Conservation (phyloP, 2,113 vertebrate genomes). For the Ondatra zibethicus region DNA sequence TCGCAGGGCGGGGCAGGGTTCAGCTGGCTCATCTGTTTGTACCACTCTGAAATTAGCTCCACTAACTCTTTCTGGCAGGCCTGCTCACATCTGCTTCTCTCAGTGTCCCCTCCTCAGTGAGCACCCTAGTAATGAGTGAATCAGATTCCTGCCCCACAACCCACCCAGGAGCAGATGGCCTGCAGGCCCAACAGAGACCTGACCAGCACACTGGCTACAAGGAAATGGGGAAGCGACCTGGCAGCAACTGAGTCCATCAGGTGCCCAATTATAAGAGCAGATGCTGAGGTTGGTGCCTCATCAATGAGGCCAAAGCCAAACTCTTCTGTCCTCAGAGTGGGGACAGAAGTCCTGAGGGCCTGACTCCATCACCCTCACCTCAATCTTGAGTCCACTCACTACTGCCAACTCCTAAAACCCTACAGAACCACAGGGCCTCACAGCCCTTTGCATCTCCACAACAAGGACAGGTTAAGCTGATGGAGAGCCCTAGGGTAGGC, state of each 20-base stretch:
- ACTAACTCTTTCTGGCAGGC: no score
- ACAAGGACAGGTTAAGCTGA: not conserved
- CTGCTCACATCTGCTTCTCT: not conserved
- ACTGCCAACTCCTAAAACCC: not conserved
- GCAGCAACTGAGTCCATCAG: not conserved
- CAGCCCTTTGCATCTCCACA: not conserved
- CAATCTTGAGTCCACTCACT: not conserved
- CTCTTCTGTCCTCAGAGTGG: not conserved
- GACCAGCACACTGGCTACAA: accelerated
- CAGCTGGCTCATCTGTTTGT: not conserved
- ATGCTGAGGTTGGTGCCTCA: not conserved
- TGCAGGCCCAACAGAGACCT: accelerated
- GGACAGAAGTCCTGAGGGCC: not conserved
- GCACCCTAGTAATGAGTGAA: not conserved
- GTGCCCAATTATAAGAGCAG: not conserved
- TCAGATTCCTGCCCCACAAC: not conserved
- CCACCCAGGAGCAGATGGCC: not conserved
- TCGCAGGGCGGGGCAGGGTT: accelerated
- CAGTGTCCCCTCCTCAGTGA: accelerated
- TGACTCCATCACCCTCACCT: not conserved
- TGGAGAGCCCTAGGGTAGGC: not conserved
- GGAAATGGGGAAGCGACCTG: not conserved
- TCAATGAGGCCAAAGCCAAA: not conserved
- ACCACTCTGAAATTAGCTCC: not conserved
- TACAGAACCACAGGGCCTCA: not conserved